These are phyloP conservation scores for Dendrocincla tyrannina DNA, from an alignment of 2,797 vertebrate genomes.

Conservation along the genomic window DNA sequence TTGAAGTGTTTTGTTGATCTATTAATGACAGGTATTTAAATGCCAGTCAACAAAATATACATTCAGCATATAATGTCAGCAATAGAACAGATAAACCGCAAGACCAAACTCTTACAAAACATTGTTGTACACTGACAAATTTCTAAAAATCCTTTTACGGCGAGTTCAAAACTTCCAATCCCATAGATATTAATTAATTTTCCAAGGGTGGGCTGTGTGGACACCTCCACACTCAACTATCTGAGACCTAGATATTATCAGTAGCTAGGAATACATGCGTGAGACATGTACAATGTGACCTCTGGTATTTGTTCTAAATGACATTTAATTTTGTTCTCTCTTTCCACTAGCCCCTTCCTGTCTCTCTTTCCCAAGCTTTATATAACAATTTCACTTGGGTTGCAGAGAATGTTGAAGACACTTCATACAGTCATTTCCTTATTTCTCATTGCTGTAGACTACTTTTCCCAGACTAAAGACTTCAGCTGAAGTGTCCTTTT, in stretches of 20 bases:
- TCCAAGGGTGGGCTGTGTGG: neutral
- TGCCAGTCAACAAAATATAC: neutral
- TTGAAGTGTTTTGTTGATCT: neutral
- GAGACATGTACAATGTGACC: neutral
- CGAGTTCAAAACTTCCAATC: neutral
- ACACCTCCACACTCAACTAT: neutral
- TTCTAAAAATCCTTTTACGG: neutral
- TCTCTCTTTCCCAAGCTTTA: neutral
- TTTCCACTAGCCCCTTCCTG: neutral
- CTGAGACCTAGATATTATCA: neutral
- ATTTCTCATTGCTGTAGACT: neutral
- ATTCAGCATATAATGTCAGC: neutral
- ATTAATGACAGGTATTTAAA: neutral
- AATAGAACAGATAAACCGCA: neutral
- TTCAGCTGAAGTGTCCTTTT: conserved; percentile 15
- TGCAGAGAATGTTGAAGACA: neutral
- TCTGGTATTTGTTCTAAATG: neutral
- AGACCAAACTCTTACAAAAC: neutral
- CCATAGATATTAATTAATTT: neutral
- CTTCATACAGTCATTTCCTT: neutral
- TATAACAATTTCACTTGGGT: neutral
- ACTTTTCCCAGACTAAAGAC: neutral
- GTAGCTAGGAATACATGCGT: neutral
- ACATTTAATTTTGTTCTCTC: neutral
- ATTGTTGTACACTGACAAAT: neutral